phyloP scores from a whole-genome alignment of 2,113 vertebrate species.

The Callipepla squamata region DNA sequence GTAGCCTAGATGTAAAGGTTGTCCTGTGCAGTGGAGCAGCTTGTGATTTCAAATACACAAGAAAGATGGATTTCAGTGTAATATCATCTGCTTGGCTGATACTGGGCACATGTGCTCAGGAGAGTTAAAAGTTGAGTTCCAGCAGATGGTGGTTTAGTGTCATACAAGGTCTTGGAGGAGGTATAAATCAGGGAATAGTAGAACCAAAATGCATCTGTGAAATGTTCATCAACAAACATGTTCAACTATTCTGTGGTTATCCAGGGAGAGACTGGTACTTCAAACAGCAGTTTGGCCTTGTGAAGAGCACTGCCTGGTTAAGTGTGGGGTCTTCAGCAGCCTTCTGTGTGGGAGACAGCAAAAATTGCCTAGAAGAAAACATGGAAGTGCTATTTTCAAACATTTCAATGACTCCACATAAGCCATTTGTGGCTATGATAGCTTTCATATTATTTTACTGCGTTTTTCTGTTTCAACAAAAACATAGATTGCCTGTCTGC shows the following conservation, averaged over 20 bases:
- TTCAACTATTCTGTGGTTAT: background rate
- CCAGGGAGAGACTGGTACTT: background rate
- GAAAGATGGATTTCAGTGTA: background rate
- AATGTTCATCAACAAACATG: background rate
- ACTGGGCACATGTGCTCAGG: background rate
- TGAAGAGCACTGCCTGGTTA: background rate
- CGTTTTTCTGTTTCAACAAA: conserved; percentile 53
- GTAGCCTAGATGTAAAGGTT: background rate
- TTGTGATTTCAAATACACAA: background rate
- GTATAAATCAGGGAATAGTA: background rate
- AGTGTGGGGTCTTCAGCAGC: background rate
- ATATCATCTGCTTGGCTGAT: background rate
- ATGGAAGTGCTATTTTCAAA: conserved; percentile 13
- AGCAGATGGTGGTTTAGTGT: background rate
- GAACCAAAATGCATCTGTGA: background rate
- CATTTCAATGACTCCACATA: background rate
- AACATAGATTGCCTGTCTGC: background rate
- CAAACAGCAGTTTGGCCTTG: background rate
- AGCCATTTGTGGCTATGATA: background rate
- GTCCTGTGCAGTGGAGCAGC: background rate
- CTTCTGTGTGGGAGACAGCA: background rate
- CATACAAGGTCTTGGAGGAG: background rate
- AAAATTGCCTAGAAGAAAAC: conserved; percentile 9
- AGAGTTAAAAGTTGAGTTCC: background rate
- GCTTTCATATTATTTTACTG: conserved; percentile 5